Base-by-base conservation (phyloP, 2,888 invertebrate species). In the Acronicta alni region DNA sequence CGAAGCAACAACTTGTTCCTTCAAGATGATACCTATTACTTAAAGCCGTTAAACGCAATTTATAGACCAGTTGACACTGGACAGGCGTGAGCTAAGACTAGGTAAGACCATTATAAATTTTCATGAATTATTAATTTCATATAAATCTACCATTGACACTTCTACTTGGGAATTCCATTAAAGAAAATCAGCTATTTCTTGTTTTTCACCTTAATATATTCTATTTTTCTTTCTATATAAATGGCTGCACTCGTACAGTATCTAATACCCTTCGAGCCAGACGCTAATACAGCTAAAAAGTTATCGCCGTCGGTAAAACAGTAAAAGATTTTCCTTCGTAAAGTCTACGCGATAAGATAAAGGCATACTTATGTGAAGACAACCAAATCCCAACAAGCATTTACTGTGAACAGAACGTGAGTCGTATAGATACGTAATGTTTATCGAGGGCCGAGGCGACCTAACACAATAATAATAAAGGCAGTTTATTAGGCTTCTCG, bases 391-490 rank as follows among this genome's bases (percentile, higher is more conserved):
- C 75, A 66, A 72, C 74, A 72, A 80, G 67, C 75, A 75, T 79
- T 82, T 73, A 75, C 76, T 63, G 67, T 57, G 63, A 63, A 57
- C 47, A 47, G 59, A 64, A 63, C 55, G 65, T 59, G 63, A 73
- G 65, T 72, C 77, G 75, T 80, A 80, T 81, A 82, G 81, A 83
- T 81, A 82, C 78, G 75, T 65, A 68, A 70, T 81, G 80, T 89
- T 91, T 92, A 92, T 91, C 89, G 85, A 79, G 79, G 77, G 77
- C 78, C 83, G 74, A 64, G 80, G 80, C 85, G 84, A 85, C 85
- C 85, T 88, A 88, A 90, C 89, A 89, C 87, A 89, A 88, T 88
- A 89, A 93, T 93, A 93, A 92, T 91, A 92, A 91, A 92, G 85
- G 77, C 85, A 88, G 88, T 94, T 94, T 94, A 94, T 94, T 93